Evolutionary conservation across 2,113 vertebrate genomes (phyloP), one percentile per base, ranked within the genome.

Genomic region (Mus pahari): DNA sequence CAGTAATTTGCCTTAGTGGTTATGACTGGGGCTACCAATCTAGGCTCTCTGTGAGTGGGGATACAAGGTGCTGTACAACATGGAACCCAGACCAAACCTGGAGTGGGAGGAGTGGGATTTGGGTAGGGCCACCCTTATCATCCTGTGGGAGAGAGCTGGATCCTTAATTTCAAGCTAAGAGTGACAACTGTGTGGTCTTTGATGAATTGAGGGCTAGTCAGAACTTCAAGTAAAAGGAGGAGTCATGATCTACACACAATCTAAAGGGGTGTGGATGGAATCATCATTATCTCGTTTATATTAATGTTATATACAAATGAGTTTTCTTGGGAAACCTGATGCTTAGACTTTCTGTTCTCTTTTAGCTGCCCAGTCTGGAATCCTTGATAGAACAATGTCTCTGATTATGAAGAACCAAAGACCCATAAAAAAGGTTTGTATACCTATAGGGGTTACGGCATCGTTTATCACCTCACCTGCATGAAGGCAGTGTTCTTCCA

Each of bases 341-440:
- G 68, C 50, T 88, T 73, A 11, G 8, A 45, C 90, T 79, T 70
- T 78, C 7, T 2, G 64, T 98, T 97, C 17, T 97, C 77, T 84
- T 87, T 7, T 87, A 99, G 99, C 99, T 97, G 99, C 99, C 87
- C 99, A 99, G 95, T 99, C 99, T 94, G 99, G 98, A 81, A 96
- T 99, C 70, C 98, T 99, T 55, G 98, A 99, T 95, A 98, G 98
- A 98, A 99, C 99, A 8, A 99, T 99, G 97, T 99, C 98, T 94
- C 97, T 97, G 97, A 93, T 99, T 58, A 98, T 99, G 98, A 99
- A 99, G 98, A 99, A 99, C 4, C 94, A 99, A 93, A 97, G 97
- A 78, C 99, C 99, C 94, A 98, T 97, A 91, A 99, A 98, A 88
- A 99, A 98, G 98, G 99, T 99, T 98, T 11, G 96, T 92, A 53